phyloP scores from a whole-genome alignment of 2,797 vertebrate genomes.

The Triplophysa bombifrons region DNA sequence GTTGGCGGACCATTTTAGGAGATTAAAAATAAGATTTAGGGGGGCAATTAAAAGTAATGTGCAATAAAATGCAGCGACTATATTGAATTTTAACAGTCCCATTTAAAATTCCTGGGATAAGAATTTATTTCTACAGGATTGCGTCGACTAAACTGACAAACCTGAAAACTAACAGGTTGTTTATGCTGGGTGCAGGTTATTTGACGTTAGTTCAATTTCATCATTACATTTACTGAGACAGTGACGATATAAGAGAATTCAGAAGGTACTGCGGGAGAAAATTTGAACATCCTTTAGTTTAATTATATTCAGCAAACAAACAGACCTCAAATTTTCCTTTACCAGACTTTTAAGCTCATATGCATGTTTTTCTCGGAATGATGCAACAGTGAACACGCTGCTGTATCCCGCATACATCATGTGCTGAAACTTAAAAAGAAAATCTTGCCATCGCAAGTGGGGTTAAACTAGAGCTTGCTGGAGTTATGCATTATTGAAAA shows the following conservation, averaged over 20 bases:
- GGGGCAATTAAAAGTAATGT: conserved; percentile 10
- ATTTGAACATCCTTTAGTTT: not conserved
- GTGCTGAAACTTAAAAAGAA: not conserved
- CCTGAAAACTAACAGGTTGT: not conserved
- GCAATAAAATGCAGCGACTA: not conserved
- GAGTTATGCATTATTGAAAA: conserved; percentile 34
- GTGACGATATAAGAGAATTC: not conserved
- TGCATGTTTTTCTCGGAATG: not conserved
- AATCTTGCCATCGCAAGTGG: not conserved
- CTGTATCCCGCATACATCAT: not conserved
- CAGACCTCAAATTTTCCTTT: not conserved
- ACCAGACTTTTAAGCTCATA: not conserved
- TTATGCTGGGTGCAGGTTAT: not conserved
- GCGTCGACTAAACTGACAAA: not conserved
- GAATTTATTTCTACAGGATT: not conserved
- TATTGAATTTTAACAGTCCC: not conserved
- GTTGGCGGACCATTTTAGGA: not conserved
- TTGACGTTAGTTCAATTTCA: not conserved
- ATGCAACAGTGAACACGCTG: not conserved
- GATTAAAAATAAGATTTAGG: not conserved
- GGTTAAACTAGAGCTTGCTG: not conserved
- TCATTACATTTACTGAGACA: not conserved
- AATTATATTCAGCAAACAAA: conserved; percentile 2
- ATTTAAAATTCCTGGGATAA: not conserved
- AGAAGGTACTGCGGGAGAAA: conserved; percentile 2